phyloP scores from a whole-genome alignment of 2,113 vertebrate species.

The Perca fluviatilis region DNA sequence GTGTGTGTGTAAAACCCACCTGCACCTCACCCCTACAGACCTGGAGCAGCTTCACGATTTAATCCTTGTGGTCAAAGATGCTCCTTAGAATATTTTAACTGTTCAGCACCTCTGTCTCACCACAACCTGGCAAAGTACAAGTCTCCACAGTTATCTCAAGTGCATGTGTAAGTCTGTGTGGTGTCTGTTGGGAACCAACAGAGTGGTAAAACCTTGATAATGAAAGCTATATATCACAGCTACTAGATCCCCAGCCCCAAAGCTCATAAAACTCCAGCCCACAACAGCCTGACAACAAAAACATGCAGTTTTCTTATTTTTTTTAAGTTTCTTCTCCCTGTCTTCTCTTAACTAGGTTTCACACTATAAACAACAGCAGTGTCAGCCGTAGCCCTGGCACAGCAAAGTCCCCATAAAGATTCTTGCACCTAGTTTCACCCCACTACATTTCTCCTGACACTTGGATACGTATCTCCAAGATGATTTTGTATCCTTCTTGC shows the following conservation, averaged over 20 bases:
- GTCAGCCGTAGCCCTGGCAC: conserved; percentile 33
- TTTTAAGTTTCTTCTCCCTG: not conserved
- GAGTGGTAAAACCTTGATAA: conserved; percentile 66
- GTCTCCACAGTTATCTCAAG: conserved; percentile 26
- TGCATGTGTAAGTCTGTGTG: conserved; percentile 21
- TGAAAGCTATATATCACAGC: conserved; percentile 77
- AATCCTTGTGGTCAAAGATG: conserved; percentile 17
- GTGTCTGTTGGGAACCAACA: conserved; percentile 45
- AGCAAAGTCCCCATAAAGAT: conserved; percentile 26
- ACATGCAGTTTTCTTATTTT: conserved; percentile 13
- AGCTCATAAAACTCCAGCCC: conserved; percentile 67
- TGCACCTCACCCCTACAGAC: conserved; percentile 17
- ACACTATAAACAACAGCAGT: conserved; percentile 48
- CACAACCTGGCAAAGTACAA: conserved; percentile 17
- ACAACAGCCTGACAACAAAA: conserved; percentile 56
- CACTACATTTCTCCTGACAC: not conserved
- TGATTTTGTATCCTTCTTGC: not conserved
- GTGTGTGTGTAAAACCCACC: conserved; percentile 20
- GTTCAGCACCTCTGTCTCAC: conserved; percentile 20
- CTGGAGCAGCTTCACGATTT: conserved; percentile 30
- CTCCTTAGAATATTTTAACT: conserved; percentile 19
- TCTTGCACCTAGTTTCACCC: not conserved
- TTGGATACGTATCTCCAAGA: not conserved
- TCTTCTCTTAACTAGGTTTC: conserved; percentile 28
- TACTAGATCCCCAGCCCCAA: conserved; percentile 59